Base-by-base conservation (phyloP, 2,888 invertebrate species). In the Aphodius granarius region DNA sequence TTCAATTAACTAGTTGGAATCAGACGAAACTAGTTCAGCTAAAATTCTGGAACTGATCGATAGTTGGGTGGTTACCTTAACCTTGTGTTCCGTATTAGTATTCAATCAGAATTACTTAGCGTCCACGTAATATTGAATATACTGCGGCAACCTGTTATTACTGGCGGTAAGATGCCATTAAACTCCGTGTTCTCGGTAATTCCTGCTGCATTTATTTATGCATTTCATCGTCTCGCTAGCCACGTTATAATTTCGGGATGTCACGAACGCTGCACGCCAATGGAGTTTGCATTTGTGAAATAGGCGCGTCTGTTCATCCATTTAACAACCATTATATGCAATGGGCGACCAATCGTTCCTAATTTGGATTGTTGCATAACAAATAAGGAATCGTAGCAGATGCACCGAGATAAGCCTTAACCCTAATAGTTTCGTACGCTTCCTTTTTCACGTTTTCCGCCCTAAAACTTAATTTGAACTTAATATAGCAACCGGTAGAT, bases 1-100 rank as follows among this genome's bases (percentile, higher is more conserved):
- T n/a, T n/a, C n/a, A n/a, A n/a, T n/a, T n/a, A n/a, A n/a, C n/a
- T n/a, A n/a, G n/a, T n/a, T n/a, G n/a, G n/a, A n/a, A n/a, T n/a
- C n/a, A n/a, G n/a, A n/a, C n/a, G n/a, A n/a, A n/a, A n/a, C n/a
- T n/a, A n/a, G n/a, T n/a, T n/a, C n/a, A n/a, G n/a, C 3, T 43
- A 13, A 43, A 43, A 43, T 43, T 3, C 43, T 43, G 43, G 13
- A 43, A 43, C 43, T 6, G 13, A 43, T 43, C 43, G 43, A 43
- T 43, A 6, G 43, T 5, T 23, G 5, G 4, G 43, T 13, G 43
- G 43, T 74, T 71, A 74, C 71, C 71, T 74, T 74, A 74, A 74
- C 74, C 74, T 74, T 74, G 74, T 71, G 64, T 74, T 74, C 70
- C 71, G 71, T 71, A 74, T 74, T 74, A 74, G 74, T 71, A 74